These are phyloP conservation scores for Trinorchestia longiramus DNA, from an alignment of 1,140 invertebrate genomes.

Conservation along the genomic window DNA sequence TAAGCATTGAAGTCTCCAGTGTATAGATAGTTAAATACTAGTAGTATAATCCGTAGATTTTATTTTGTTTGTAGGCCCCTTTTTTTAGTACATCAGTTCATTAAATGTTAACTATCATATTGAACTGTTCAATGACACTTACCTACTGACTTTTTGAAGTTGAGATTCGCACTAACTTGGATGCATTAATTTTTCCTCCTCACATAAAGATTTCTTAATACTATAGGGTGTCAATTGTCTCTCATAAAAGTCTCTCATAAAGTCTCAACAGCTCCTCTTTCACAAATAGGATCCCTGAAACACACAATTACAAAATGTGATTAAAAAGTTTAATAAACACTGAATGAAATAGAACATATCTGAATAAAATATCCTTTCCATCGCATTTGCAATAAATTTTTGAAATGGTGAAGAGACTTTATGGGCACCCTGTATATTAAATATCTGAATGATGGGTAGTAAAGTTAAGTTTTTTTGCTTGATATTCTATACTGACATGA, in stretches of 20 bases:
- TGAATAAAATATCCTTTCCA: too few relatives aligned
- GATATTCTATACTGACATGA: background rate
- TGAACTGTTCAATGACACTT: background rate
- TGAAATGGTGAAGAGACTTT: too few relatives aligned
- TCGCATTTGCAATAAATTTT: too few relatives aligned
- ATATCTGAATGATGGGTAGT: too few relatives aligned
- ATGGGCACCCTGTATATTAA: too few relatives aligned
- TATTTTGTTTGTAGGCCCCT: background rate
- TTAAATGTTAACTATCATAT: background rate
- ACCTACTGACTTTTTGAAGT: background rate
- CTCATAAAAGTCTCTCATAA: too few relatives aligned
- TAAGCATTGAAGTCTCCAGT: background rate
- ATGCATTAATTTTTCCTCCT: background rate
- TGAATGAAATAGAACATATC: too few relatives aligned
- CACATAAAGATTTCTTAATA: background rate
- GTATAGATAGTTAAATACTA: background rate
- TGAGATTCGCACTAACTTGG: background rate
- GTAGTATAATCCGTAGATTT: background rate
- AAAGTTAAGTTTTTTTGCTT: too few relatives aligned
- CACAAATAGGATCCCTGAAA: too few relatives aligned
- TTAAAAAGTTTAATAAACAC: too few relatives aligned
- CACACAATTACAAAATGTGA: too few relatives aligned
- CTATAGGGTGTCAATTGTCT: background rate
- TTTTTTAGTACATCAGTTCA: background rate
- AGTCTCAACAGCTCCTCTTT: too few relatives aligned